Evolutionary conservation across 2,113 vertebrate genomes (phyloP).

Genomic region (Notarius quadriscutis): DNA sequence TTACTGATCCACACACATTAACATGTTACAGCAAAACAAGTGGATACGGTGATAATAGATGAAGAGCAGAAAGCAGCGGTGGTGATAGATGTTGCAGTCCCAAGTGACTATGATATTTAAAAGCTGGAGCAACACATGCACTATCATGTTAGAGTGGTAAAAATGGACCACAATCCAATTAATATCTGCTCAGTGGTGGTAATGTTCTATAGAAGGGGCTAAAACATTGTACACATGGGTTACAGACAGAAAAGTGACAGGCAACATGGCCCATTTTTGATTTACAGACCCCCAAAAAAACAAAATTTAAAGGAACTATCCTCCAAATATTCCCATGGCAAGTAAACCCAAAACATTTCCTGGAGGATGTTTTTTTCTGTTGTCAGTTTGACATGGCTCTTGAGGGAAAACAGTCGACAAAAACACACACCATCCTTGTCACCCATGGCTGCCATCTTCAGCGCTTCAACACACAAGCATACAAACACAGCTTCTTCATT

Average conservation of each 20-base stretch:
- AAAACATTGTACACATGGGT: neutral
- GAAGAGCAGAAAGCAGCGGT: neutral
- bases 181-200: neutral
- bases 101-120: constrained; percentile 7
- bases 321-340: neutral
- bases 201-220: neutral
- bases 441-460: neutral
- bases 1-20: neutral
- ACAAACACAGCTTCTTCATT: neutral
- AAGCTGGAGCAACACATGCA: constrained; percentile 12
- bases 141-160: neutral
- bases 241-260: neutral
- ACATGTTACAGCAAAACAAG: neutral
- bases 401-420: neutral
- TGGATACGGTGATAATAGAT: neutral
- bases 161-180: neutral
- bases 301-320: neutral
- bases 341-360: neutral
- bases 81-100: neutral
- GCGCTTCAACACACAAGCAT: neutral
- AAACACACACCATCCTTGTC: neutral
- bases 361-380: neutral
- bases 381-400: neutral
- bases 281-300: neutral
- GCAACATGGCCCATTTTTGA: neutral